Evolutionary conservation across 2,888 invertebrate genomes (phyloP).

Genomic region (Sphaeridia pumilis): DNA sequence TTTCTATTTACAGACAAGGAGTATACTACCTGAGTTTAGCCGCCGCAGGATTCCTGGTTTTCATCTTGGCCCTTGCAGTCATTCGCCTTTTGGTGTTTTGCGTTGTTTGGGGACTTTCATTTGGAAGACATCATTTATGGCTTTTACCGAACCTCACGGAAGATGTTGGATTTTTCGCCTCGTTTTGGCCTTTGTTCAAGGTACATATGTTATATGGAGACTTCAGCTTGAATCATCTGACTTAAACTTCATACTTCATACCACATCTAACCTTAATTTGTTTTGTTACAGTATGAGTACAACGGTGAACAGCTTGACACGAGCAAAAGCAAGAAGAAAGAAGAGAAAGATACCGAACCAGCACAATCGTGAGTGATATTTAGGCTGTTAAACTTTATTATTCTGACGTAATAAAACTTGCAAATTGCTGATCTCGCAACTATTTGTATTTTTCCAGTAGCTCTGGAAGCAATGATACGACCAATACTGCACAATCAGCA

Average conservation of each 20-base stretch:
- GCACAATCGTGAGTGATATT: too few relatives aligned
- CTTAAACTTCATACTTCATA: neutral
- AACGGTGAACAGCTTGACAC: slow-evolving; percentile 44
- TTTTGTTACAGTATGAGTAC: slow-evolving; percentile 60
- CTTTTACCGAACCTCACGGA: slow-evolving; percentile 97
- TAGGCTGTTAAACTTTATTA: neutral
- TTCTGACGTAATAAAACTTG: too few relatives aligned
- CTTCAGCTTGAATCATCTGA: neutral
- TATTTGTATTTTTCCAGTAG: too few relatives aligned
- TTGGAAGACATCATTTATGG: slow-evolving; percentile 91
- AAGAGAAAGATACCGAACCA: slow-evolving; percentile 10
- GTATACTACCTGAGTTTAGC: slow-evolving; percentile 94
- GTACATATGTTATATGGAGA: slow-evolving; percentile 41
- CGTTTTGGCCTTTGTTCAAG: slow-evolving; percentile 93
- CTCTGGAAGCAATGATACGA: neutral
- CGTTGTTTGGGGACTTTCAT: slow-evolving; percentile 71
- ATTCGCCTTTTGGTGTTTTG: slow-evolving; percentile 85
- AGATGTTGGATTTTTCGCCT: slow-evolving; percentile 97
- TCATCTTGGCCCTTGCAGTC: slow-evolving; percentile 80
- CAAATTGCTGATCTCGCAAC: too few relatives aligned
- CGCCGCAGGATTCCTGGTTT: slow-evolving; percentile 86
- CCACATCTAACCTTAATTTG: neutral
- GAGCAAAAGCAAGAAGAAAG: slow-evolving; percentile 11
- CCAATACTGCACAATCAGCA: neutral
- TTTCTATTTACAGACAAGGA: slow-evolving; percentile 53